These are phyloP conservation scores for Microtus pennsylvanicus DNA, from an alignment of 2,113 vertebrate species.

Conservation along the genomic window DNA sequence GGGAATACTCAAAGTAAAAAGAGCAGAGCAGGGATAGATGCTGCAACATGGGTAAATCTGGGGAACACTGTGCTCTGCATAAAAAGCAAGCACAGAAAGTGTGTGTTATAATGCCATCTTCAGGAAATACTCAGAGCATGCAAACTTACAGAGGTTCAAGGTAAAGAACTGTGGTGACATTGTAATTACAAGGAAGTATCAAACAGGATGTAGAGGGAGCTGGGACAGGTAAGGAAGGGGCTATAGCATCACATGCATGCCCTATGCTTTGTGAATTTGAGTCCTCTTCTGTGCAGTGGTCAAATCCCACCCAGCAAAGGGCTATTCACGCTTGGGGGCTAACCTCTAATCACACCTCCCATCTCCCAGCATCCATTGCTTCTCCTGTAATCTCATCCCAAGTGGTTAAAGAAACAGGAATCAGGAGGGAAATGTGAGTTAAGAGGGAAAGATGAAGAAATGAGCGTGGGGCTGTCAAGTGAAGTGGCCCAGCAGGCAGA, in stretches of 20 bases:
- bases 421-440: background rate
- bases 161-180: background rate
- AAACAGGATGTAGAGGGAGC: background rate
- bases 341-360: background rate
- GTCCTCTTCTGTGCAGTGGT: background rate
- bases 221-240: background rate
- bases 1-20: constrained; percentile 23
- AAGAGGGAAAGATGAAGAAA: constrained; percentile 6
- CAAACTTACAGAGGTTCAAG: background rate
- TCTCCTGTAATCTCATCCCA: background rate
- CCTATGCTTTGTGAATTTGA: background rate
- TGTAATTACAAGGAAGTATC: background rate
- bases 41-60: background rate
- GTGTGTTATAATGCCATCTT: background rate
- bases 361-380: background rate
- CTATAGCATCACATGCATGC: background rate
- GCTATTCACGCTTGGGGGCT: background rate
- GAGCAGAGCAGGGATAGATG: background rate
- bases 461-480: background rate
- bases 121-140: background rate
- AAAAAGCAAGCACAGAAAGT: background rate
- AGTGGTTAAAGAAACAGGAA: background rate
- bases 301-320: background rate
- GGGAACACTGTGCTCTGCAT: background rate
- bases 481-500: background rate